phyloP scores from a whole-genome alignment of 2,113 vertebrate species.

The Vulpes lagopus region DNA sequence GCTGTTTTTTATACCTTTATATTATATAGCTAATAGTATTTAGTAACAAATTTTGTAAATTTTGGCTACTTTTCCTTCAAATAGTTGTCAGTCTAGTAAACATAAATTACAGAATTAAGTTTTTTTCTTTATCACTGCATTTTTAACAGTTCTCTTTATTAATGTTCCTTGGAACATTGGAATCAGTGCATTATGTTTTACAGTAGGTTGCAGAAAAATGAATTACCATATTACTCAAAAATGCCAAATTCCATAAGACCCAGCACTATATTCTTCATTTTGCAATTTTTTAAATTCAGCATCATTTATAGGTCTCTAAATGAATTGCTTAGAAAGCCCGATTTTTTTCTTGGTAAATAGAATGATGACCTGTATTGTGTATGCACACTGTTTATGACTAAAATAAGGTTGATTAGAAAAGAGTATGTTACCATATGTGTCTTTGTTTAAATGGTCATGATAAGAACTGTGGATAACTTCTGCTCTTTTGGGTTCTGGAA shows the following conservation, averaged over 20 bases:
- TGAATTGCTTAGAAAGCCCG: conserved; percentile 47
- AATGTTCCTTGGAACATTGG: not conserved
- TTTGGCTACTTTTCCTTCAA: conserved; percentile 35
- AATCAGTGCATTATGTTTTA: conserved; percentile 41
- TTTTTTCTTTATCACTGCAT: conserved; percentile 30
- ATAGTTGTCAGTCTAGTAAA: conserved; percentile 20
- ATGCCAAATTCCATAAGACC: not conserved
- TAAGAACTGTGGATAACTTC: conserved; percentile 19
- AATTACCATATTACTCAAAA: conserved; percentile 42
- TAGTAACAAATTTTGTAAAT: conserved; percentile 57
- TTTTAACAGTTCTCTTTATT: conserved; percentile 44
- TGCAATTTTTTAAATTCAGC: not conserved
- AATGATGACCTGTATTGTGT: not conserved
- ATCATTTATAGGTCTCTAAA: conserved; percentile 51
- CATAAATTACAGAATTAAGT: conserved; percentile 53
- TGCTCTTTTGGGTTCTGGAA: conserved; percentile 33
- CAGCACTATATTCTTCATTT: conserved; percentile 23
- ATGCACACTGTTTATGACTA: not conserved
- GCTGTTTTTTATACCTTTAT: conserved; percentile 44
- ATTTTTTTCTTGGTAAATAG: conserved; percentile 66
- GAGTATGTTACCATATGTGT: not conserved
- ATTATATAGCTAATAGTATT: conserved; percentile 15
- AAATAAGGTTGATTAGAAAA: conserved; percentile 50
- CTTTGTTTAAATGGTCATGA: conserved; percentile 1
- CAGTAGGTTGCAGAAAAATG: conserved; percentile 44